Percentiles rank a stretch among this genome's conserved stretches.
These are phyloP conservation scores for Amphilophus citrinellus DNA, from an alignment of 2,113 vertebrate species.

Conservation along the genomic window DNA sequence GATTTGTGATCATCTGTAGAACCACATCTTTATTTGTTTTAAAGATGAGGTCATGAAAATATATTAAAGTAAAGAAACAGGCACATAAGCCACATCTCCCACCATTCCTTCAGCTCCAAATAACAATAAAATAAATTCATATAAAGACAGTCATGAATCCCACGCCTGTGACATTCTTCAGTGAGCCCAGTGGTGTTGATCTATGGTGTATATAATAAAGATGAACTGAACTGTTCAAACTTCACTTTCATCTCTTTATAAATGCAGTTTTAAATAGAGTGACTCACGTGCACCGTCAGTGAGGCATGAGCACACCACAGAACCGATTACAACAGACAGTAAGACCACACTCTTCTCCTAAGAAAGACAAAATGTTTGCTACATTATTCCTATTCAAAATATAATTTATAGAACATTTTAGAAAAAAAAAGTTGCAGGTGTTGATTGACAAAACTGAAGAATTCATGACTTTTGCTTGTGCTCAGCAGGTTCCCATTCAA, in stretches of 20 bases:
- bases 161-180: background rate
- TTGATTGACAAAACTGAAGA: background rate
- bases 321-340: too few relatives aligned
- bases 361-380: background rate
- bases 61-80: background rate
- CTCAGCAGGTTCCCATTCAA: background rate
- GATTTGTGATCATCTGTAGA: background rate
- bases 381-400: background rate
- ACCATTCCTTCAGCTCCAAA: background rate
- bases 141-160: background rate
- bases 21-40: background rate
- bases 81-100: background rate
- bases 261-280: background rate
- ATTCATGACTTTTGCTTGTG: background rate
- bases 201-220: background rate
- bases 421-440: background rate
- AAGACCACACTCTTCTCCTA: background rate
- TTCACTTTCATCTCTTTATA: background rate
- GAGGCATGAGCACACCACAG: background rate
- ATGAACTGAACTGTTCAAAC: background rate
- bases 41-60: slow-evolving; percentile 12
- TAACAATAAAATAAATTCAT: background rate
- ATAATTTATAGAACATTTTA: background rate
- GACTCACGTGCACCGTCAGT: background rate
- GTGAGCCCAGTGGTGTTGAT: background rate